These are phyloP conservation scores for Prunella fulvescens DNA, from an alignment of 2,113 vertebrate species.

Conservation along the genomic window DNA sequence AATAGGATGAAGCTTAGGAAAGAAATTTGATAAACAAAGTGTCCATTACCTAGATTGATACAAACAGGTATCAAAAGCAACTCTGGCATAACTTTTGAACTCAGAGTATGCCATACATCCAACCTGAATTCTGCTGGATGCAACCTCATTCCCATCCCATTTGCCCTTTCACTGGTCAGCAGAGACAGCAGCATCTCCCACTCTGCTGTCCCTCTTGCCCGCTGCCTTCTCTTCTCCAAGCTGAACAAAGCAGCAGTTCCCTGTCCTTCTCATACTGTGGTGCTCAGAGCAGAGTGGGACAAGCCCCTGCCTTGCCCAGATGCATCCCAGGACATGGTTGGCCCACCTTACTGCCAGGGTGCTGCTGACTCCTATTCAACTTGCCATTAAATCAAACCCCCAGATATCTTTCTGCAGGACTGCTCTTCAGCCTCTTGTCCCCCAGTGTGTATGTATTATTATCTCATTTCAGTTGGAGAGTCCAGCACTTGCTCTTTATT, in stretches of 20 bases:
- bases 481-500: neutral
- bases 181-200: neutral
- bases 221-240: neutral
- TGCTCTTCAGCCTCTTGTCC: neutral
- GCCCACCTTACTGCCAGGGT: neutral
- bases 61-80: neutral
- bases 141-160: neutral
- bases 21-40: neutral
- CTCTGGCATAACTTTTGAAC: neutral
- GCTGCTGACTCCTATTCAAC: neutral
- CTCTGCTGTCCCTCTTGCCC: neutral
- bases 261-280: no score
- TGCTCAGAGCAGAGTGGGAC: neutral
- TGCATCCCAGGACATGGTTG: neutral
- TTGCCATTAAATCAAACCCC: neutral
- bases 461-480: neutral
- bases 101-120: accelerated
- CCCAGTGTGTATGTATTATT: neutral
- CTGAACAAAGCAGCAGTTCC: neutral
- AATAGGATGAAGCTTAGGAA: neutral
- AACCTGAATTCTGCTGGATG: neutral
- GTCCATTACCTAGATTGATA: neutral
- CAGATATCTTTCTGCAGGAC: neutral
- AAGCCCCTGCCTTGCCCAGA: accelerated
- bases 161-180: neutral